phyloP scores from a whole-genome alignment of 2,113 vertebrate genomes.

The Labeo rohita region DNA sequence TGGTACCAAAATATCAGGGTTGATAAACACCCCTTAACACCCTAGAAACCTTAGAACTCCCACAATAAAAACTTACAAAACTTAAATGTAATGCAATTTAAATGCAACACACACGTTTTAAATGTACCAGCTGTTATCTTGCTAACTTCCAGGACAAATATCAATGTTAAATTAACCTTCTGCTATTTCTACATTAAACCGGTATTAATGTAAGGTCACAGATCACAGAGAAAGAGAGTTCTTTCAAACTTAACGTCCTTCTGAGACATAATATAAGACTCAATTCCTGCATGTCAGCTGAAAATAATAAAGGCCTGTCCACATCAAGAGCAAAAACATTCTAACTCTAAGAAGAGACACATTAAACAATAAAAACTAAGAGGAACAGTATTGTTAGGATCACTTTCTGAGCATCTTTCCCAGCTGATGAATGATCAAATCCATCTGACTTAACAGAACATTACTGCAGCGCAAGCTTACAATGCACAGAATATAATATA shows the following conservation, averaged over 20 bases:
- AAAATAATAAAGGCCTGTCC: background rate
- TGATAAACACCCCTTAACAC: background rate
- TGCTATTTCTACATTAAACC: background rate
- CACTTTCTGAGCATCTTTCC: background rate
- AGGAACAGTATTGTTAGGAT: background rate
- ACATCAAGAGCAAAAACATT: background rate
- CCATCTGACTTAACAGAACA: background rate
- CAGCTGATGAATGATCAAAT: background rate
- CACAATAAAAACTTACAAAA: background rate
- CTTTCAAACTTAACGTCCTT: background rate
- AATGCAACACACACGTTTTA: background rate
- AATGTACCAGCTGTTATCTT: background rate
- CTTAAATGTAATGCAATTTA: background rate
- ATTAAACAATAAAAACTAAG: background rate
- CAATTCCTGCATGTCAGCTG: background rate
- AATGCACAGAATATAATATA: background rate
- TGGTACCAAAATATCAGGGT: background rate
- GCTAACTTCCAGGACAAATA: background rate
- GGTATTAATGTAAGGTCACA: background rate
- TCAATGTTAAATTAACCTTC: background rate
- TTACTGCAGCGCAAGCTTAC: background rate
- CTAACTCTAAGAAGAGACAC: background rate
- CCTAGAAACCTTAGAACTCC: background rate
- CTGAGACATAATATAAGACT: background rate
- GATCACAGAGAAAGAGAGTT: background rate